Conservation (phyloP, 2,113 vertebrate species). For the Patagioenas fasciata region DNA sequence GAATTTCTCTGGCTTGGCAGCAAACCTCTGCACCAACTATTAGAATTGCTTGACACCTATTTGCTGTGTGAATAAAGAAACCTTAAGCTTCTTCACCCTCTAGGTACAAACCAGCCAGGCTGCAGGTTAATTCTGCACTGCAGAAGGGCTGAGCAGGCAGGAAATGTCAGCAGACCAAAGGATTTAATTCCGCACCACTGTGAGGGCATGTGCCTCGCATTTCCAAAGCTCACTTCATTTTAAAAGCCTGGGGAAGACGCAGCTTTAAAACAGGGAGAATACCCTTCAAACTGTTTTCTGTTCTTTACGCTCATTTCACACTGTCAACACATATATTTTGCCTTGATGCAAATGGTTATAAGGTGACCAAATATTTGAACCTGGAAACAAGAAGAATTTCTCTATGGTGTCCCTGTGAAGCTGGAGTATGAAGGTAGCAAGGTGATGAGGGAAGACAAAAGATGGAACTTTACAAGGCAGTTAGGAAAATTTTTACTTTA, state of each 20-base stretch:
- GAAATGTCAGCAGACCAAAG: background rate
- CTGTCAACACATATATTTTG: background rate
- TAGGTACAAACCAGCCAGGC: background rate
- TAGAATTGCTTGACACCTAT: background rate
- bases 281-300: background rate
- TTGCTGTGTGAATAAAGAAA: background rate
- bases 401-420: background rate
- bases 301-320: background rate
- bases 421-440: background rate
- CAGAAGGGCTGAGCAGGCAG: rapidly evolving
- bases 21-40: background rate
- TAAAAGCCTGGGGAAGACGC: background rate
- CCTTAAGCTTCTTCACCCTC: background rate
- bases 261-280: background rate
- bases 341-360: background rate
- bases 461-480: background rate
- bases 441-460: background rate
- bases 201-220: background rate
- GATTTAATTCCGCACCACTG: background rate
- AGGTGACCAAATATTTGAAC: background rate
- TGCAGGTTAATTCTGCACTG: background rate
- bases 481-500: background rate
- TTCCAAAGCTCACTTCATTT: background rate
- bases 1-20: background rate
- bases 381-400: background rate